A percentile compares a stretch with the other conserved stretches of the same genome.
Conservation (phyloP, 1,140 invertebrate genomes). For the Drosophila serrata region DNA sequence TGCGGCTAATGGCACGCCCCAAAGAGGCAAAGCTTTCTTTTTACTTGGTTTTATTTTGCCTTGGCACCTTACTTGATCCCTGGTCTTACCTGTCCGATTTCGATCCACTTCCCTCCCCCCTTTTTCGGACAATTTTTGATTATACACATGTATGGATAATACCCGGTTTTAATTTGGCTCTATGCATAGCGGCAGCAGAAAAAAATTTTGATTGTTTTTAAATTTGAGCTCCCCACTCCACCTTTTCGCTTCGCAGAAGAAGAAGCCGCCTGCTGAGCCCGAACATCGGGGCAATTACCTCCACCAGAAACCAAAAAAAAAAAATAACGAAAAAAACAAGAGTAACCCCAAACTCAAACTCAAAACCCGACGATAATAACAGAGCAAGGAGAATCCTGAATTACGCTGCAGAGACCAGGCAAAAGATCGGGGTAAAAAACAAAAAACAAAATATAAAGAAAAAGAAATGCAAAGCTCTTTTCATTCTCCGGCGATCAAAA, state of each 20-base stretch:
- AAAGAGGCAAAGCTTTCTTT: slow-evolving; percentile 30
- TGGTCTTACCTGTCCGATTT: slow-evolving; percentile 30
- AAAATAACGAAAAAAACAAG: background rate
- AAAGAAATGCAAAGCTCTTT: slow-evolving; percentile 38
- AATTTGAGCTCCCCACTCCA: slow-evolving; percentile 60
- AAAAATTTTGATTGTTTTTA: slow-evolving; percentile 73
- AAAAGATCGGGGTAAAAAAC: slow-evolving; percentile 9
- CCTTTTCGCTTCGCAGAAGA: slow-evolving; percentile 36
- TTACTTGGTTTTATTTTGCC: background rate
- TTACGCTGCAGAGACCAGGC: slow-evolving; percentile 64
- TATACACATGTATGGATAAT: slow-evolving; percentile 46
- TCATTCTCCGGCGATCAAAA: slow-evolving; percentile 46
- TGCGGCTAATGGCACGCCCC: slow-evolving; percentile 22
- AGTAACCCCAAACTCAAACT: slow-evolving; percentile 50
- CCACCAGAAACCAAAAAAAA: slow-evolving; percentile 42
- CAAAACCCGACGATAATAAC: slow-evolving; percentile 77
- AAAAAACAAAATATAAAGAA: slow-evolving; percentile 36
- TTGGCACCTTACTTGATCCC: slow-evolving; percentile 2
- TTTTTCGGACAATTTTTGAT: slow-evolving; percentile 34
- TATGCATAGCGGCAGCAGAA: slow-evolving; percentile 47
- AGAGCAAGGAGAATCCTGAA: slow-evolving; percentile 79
- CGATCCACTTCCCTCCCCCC: slow-evolving; percentile 1
- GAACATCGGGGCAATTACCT: slow-evolving; percentile 75
- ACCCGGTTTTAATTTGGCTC: slow-evolving; percentile 49
- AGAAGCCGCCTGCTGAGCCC: slow-evolving; percentile 67